A percentile compares a stretch with the other conserved stretches of the same genome.
Conservation (phyloP, 2,797 vertebrate genomes). For the Gallinago nigripennis region DNA sequence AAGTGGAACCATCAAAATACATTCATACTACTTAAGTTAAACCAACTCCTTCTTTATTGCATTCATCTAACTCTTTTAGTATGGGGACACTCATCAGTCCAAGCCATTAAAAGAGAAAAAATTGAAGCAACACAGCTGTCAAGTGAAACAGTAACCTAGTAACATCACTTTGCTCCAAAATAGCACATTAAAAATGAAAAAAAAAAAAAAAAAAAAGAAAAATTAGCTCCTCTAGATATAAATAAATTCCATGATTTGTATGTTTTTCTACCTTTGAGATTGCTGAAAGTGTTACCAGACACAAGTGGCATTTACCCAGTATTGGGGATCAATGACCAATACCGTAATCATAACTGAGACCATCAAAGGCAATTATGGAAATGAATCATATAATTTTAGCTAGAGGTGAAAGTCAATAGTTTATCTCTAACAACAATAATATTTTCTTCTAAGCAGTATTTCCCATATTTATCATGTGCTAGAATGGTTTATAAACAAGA, state of each 20-base stretch:
- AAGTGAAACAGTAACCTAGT: not conserved
- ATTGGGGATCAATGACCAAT: not conserved
- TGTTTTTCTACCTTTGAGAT: not conserved
- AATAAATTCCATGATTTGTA: not conserved
- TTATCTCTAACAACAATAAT: not conserved
- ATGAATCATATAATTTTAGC: not conserved
- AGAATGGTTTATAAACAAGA: not conserved
- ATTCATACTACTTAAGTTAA: not conserved
- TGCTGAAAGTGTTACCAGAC: not conserved
- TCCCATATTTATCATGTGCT: not conserved
- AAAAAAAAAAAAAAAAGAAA: not conserved
- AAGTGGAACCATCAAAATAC: not conserved
- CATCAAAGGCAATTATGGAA: not conserved
- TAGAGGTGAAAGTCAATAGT: not conserved
- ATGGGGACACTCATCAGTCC: not conserved
- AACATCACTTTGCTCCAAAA: not conserved
- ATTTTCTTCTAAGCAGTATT: not conserved
- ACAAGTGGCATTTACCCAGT: not conserved
- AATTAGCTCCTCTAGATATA: not conserved
- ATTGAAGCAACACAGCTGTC: not conserved
- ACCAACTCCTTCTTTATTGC: not conserved
- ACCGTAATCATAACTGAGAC: not conserved
- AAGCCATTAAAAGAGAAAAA: not conserved
- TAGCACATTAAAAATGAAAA: not conserved
- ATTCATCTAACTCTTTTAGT: not conserved